A percentile compares a stretch with the other conserved stretches of the same genome.
Conservation (phyloP, 2,888 invertebrate species). For the Trachelus tabidus region DNA sequence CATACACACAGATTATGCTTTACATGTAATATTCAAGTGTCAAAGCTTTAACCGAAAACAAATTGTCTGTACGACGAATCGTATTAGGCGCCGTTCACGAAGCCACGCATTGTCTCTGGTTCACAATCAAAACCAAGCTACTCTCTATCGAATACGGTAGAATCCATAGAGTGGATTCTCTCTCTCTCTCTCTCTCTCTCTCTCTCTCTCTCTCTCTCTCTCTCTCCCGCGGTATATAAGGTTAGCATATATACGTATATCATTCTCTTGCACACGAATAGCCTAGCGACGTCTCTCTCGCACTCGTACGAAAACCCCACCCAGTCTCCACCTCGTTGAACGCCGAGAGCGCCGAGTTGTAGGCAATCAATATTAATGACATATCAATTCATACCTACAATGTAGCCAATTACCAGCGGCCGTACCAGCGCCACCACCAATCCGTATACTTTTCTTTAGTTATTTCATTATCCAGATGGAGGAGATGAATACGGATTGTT, state of each 20-base stretch:
- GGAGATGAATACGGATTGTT: constrained; percentile 29
- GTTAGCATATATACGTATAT: no score
- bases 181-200: constrained; percentile 6
- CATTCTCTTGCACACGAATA: no score
- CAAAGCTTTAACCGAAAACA: no score
- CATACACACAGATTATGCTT: no score
- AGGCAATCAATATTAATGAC: constrained; percentile 58
- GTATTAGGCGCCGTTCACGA: no score
- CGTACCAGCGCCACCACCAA: constrained; percentile 30
- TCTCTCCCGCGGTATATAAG: background rate
- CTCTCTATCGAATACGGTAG: no score
- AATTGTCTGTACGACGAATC: no score
- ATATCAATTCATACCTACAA: constrained; percentile 57
- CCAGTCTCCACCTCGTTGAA: constrained; percentile 36
- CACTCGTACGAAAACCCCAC: constrained; percentile 16
- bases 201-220: constrained; percentile 3
- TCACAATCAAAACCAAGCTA: no score
- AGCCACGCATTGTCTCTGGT: no score
- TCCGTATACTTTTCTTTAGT: constrained; percentile 22
- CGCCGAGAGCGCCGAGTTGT: constrained; percentile 28
- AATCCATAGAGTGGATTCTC: constrained; percentile 14
- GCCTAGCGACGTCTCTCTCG: background rate
- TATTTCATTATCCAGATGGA: constrained; percentile 22
- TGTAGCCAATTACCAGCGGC: constrained; percentile 50
- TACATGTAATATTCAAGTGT: no score